phyloP scores from a whole-genome alignment of 2,888 invertebrate genomes.

The Philaethria dido region DNA sequence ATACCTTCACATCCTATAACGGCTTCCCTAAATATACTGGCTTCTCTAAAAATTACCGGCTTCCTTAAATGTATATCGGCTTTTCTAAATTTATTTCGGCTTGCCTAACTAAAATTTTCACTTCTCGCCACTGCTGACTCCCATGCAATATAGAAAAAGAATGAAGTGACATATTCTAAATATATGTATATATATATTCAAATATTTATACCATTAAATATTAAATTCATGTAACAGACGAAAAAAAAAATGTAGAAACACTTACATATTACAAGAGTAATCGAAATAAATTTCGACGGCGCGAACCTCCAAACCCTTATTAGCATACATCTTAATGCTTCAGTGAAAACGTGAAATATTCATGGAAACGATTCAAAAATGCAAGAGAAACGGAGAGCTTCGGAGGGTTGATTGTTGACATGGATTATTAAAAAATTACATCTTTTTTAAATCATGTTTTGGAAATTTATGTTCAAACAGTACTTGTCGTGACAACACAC shows the following conservation, averaged over 20 bases:
- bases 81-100: no score
- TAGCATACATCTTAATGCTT: slow-evolving; percentile 39
- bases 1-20: no score
- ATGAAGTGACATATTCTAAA: no score
- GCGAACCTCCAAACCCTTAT: slow-evolving; percentile 23
- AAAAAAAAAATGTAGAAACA: background rate
- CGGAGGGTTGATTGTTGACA: slow-evolving; percentile 10
- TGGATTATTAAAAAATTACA: background rate
- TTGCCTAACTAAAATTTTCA: no score
- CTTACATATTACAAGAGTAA: slow-evolving; percentile 1
- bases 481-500: no score
- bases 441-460: background rate
- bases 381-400: slow-evolving; percentile 10
- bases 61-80: no score
- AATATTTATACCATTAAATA: background rate
- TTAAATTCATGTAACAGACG: background rate
- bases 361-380: slow-evolving; percentile 36
- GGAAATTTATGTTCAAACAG: no score
- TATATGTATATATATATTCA: no score
- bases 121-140: no score
- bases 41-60: no score
- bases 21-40: no score
- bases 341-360: slow-evolving; percentile 35
- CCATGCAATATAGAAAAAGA: no score
- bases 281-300: slow-evolving; percentile 18